These are phyloP conservation scores for Hoplodrina ambigua DNA, from an alignment of 2,888 invertebrate genomes.

Conservation along the genomic window DNA sequence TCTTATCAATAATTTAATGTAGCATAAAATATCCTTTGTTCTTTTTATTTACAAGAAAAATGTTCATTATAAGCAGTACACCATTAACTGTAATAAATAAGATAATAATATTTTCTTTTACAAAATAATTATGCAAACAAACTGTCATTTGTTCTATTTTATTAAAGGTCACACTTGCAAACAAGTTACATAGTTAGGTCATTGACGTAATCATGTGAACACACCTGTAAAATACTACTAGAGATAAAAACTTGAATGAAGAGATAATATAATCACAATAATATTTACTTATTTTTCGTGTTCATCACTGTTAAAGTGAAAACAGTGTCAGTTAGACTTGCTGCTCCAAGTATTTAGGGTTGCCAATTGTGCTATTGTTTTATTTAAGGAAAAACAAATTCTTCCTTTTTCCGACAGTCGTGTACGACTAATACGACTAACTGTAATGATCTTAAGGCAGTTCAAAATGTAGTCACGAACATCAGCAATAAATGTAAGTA, in stretches of 20 bases:
- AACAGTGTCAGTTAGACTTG: background rate
- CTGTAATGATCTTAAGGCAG: too few relatives aligned
- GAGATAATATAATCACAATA: background rate
- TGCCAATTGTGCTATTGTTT: background rate
- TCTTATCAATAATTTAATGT: background rate
- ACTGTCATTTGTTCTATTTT: constrained; percentile 30
- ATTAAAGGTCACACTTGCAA: constrained; percentile 20
- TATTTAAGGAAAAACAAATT: too few relatives aligned
- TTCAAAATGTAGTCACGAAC: too few relatives aligned
- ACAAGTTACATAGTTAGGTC: constrained; percentile 29
- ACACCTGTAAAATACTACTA: constrained; percentile 29
- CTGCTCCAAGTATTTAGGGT: background rate
- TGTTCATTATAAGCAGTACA: background rate
- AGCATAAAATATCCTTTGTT: constrained; percentile 6
- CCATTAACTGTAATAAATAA: too few relatives aligned
- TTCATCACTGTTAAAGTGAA: constrained; percentile 2
- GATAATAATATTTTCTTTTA: background rate
- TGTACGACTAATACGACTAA: too few relatives aligned
- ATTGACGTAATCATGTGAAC: constrained; percentile 17
- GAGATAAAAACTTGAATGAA: background rate
- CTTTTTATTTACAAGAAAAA: background rate
- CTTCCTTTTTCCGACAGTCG: too few relatives aligned
- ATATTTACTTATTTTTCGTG: background rate
- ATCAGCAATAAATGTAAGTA: too few relatives aligned
- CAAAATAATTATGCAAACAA: constrained; percentile 20